A percentile compares a stretch with the other conserved stretches of the same genome.
Evolutionary conservation across 2,888 invertebrate genomes (phyloP).

Genomic region (Odiellus spinosus): DNA sequence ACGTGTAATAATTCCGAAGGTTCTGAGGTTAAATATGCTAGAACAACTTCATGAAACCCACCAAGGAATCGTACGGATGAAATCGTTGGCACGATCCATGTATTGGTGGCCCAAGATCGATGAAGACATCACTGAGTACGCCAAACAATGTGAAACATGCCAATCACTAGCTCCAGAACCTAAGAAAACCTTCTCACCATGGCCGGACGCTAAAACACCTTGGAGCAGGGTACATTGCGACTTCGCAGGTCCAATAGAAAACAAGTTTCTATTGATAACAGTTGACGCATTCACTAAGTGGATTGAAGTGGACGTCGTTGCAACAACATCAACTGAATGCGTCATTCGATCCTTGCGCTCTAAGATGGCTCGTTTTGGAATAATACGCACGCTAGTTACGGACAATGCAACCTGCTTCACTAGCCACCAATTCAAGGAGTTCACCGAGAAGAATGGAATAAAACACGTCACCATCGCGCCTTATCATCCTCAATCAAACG

Average conservation of each 20-base stretch:
- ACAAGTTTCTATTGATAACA: conserved; percentile 20
- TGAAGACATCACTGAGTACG: conserved; percentile 3
- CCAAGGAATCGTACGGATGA: conserved; percentile 2
- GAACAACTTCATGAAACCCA: neutral
- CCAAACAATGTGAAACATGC: conserved; percentile 18
- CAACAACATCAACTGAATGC: conserved; percentile 17
- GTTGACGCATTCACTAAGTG: conserved; percentile 21
- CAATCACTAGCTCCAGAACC: conserved; percentile 6
- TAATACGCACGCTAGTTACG: conserved; percentile 20
- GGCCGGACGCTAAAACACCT: neutral
- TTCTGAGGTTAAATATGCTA: neutral
- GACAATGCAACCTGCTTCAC: conserved; percentile 23
- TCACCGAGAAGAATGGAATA: conserved; percentile 8
- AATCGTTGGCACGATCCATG: neutral
- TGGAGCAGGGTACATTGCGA: conserved; percentile 26
- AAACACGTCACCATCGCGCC: conserved; percentile 5
- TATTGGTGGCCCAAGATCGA: conserved; percentile 4
- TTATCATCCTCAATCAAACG: conserved; percentile 5
- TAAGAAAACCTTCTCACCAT: neutral
- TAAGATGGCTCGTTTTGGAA: conserved; percentile 20
- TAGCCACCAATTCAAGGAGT: conserved; percentile 20
- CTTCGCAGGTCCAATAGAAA: conserved; percentile 15
- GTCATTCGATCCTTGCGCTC: conserved; percentile 14
- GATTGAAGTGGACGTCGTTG: conserved; percentile 17
- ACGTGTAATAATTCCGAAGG: neutral